Evolutionary conservation across 2,888 invertebrate genomes (phyloP), one percentile per base, ranked within the genome.

Genomic region (Drosophila kanekoi): DNA sequence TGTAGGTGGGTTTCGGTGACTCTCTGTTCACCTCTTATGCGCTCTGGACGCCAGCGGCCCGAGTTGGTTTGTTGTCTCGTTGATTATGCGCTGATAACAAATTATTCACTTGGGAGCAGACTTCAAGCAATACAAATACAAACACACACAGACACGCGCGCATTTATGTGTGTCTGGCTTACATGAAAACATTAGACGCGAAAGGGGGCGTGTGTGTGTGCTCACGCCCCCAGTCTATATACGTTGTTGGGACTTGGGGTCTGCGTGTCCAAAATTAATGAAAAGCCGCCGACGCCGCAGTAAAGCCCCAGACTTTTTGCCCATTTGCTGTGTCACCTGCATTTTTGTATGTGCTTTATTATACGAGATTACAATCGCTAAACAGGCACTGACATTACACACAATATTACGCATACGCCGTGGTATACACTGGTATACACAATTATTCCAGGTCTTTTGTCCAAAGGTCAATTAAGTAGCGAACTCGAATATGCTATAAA

Each of bases 21-120:
- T 59, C 67, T 69, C 62, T 70, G 81, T 67, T 80, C 77, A 60
- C 78, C 60, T 72, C 69, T 69, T 60, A 11, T 61, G 65, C 62
- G 69, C 69, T 58, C 52, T 65, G 66, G 48, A 52, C 52, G 58
- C 58, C 53, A 53, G 56, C 59, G 58, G 54, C 48, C 43, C 45
- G 54, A 58, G 54, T 52, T 60, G 62, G 64, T 70, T 57, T 63
- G 67, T 77, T 82, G 87, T 81, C 83, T 89, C 86, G 86, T 81
- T 89, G 85, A 89, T 90, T 90, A 90, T 90, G 88, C 81, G 85
- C 85, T 87, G 81, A 87, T 89, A 89, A 85, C 87, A 90, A 89
- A 90, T 90, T 90, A 89, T 90, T 87, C 89, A 87, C 87, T 73
- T 74, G 90, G 84, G 90, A 83, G 62, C 75, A 67, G 74, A 79